A percentile compares a stretch with the other conserved stretches of the same genome.
These are phyloP conservation scores for Alces alces DNA, from an alignment of 2,113 vertebrate species.

Conservation along the genomic window DNA sequence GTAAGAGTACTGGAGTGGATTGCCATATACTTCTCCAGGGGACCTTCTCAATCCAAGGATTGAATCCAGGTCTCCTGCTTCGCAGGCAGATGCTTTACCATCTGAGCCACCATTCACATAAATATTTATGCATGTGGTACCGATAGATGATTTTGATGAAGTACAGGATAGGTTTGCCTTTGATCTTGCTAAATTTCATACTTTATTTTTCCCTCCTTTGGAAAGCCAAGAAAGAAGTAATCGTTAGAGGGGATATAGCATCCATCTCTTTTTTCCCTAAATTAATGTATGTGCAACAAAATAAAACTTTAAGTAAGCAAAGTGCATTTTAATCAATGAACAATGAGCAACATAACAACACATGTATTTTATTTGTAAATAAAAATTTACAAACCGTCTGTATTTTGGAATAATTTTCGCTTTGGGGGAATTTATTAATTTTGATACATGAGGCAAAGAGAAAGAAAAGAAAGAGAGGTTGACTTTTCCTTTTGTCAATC, in stretches of 20 bases:
- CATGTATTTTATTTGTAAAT: background rate
- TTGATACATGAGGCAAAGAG: background rate
- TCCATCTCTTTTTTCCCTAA: background rate
- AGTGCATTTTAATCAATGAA: background rate
- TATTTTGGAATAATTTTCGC: background rate
- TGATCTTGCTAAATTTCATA: background rate
- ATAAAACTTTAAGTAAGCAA: background rate
- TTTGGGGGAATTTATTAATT: background rate
- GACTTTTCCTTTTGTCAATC: background rate
- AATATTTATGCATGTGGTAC: background rate
- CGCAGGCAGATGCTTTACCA: background rate
- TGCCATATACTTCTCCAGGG: background rate
- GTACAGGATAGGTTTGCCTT: background rate
- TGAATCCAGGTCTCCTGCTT: background rate
- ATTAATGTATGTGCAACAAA: background rate
- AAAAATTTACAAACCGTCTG: background rate
- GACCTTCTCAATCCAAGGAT: background rate
- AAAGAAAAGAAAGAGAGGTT: background rate
- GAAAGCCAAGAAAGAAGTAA: background rate
- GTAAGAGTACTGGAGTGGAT: background rate
- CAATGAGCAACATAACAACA: background rate
- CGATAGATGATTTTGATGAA: background rate
- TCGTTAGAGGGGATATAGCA: background rate
- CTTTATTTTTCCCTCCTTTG: background rate
- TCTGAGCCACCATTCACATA: background rate